Percentiles rank a stretch among this genome's conserved stretches.
Conservation (phyloP, 1,140 invertebrate genomes). For the Panagrolaimus sp. region DNA sequence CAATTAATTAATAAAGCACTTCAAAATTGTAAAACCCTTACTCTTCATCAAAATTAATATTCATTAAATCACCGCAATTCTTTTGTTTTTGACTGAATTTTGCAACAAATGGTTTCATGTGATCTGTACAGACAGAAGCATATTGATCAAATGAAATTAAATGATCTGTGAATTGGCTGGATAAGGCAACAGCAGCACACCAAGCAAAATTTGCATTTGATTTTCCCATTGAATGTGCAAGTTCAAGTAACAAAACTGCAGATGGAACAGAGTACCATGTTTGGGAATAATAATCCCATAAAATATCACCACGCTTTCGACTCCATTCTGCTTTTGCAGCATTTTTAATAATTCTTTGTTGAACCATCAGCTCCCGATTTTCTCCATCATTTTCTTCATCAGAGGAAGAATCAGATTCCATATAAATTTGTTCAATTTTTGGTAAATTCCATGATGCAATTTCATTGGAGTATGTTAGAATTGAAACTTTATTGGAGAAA, state of each 20-base stretch:
- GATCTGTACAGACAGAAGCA: slow-evolving; percentile 24
- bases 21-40: background rate
- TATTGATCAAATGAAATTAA: slow-evolving; percentile 32
- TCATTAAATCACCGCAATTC: slow-evolving; percentile 20
- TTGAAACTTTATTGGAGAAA: background rate
- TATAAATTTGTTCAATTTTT: background rate
- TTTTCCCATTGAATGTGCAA: too few relatives aligned
- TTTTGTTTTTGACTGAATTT: slow-evolving; percentile 18
- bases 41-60: slow-evolving; percentile 32
- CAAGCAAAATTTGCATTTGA: too few relatives aligned
- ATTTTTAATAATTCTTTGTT: slow-evolving; percentile 25
- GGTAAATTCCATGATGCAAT: slow-evolving; percentile 4
- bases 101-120: slow-evolving; percentile 28
- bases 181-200: too few relatives aligned
- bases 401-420: background rate
- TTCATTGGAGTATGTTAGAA: background rate
- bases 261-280: background rate
- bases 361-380: background rate
- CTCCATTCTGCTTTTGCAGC: background rate
- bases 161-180: slow-evolving; percentile 29
- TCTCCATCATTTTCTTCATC: background rate
- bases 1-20: slow-evolving; percentile 16
- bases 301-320: background rate
- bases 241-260: too few relatives aligned
- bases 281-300: background rate